Evolutionary conservation across 2,113 vertebrate genomes (phyloP), one percentile per base, ranked within the genome.

Genomic region (Misgurnus mizolepis): DNA sequence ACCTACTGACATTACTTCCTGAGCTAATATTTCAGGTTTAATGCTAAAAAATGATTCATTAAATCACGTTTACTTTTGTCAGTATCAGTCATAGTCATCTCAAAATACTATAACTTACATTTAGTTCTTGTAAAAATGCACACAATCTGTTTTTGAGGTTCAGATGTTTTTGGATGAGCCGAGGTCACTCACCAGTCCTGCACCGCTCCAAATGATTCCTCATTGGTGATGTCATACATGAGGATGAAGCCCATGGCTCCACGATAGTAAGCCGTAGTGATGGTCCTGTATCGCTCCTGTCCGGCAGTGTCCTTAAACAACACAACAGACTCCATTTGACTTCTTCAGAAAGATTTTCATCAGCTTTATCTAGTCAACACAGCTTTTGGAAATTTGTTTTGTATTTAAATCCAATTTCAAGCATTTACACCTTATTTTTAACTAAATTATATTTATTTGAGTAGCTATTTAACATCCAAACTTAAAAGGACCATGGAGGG

Each of bases 211-310:
- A 82, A 85, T 0, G 83, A 85, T 49, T 85, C 83, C 67, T 82
- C 80, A n/a, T 81, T 84, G 41, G 83, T 84, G 50, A 84, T 84
- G 80, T 84, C 83, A 75, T 84, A 84, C 55, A 58, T 58, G 2
- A 58, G 17, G 17, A 58, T 58, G 55, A 58, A 58, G 17, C 55
- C 55, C 55, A 85, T 85, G 58, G 84, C 84, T 1, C 84, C 84
- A 0, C 84, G 67, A 78, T 85, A 85, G 67, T 85, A 85, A 11
- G 84, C 84, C 1, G 84, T 85, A 3, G 84, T 85, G 60, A 85
- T 85, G 62, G 84, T 85, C 60, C 84, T 73, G 78, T 85, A 85
- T 7, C 84, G 84, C 67, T 85, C 84, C 55, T 85, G 84, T 43
- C 84, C 84, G 12, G 84, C 84, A 22, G 84, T 85, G 69, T 85